phyloP scores from a whole-genome alignment of 2,888 invertebrate species.

The Elaeidobius kamerunicus region DNA sequence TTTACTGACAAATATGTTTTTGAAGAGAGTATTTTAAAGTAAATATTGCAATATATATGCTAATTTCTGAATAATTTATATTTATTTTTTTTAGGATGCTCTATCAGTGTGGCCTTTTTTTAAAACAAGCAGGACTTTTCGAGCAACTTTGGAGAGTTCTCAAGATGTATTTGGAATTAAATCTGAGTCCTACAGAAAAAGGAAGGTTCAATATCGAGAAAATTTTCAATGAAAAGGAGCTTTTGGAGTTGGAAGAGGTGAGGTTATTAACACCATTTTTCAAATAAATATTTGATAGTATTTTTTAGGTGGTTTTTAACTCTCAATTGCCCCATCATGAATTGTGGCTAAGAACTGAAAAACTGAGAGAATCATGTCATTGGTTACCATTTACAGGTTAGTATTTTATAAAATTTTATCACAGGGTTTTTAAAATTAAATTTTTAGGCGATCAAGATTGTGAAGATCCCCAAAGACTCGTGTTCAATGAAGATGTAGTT shows the following conservation, averaged over 20 bases:
- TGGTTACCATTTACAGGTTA: slow-evolving; percentile 57
- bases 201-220: slow-evolving; percentile 33
- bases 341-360: slow-evolving; percentile 74
- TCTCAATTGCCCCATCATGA: slow-evolving; percentile 66
- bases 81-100: slow-evolving; percentile 40
- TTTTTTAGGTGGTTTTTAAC: slow-evolving; percentile 50
- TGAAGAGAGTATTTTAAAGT: slow-evolving; percentile 47
- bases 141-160: slow-evolving; percentile 73
- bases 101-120: slow-evolving; percentile 57
- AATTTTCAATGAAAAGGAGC: slow-evolving; percentile 50
- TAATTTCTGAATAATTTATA: background rate
- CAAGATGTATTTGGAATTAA: slow-evolving; percentile 65
- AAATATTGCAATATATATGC: background rate
- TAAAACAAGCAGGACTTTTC: slow-evolving; percentile 70
- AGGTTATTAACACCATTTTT: background rate
- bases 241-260: slow-evolving; percentile 59
- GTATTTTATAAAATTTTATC: slow-evolving; percentile 1
- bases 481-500: slow-evolving; percentile 61
- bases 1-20: slow-evolving; percentile 43
- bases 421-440: no score
- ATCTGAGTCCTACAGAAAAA: slow-evolving; percentile 52
- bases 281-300: slow-evolving; percentile 1
- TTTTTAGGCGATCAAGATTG: slow-evolving; percentile 47
- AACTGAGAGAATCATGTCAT: slow-evolving; percentile 67
- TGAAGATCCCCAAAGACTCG: slow-evolving; percentile 64